Conservation (phyloP, 2,797 vertebrate species). For the Neostethus bicornis region DNA sequence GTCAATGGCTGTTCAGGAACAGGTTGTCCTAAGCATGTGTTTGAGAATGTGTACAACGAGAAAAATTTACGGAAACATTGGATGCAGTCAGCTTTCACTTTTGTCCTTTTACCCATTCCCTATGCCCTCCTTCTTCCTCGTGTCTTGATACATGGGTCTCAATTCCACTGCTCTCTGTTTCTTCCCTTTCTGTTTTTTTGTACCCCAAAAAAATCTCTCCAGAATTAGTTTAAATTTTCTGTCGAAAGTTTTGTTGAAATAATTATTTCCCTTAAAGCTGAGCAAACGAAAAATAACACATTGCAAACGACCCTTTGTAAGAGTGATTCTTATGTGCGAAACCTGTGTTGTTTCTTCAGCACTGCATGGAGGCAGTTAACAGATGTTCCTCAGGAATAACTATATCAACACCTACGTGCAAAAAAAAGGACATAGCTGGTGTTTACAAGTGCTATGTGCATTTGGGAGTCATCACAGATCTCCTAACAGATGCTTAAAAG, state of each 20-base stretch:
- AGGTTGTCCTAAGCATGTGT: slow-evolving; percentile 54
- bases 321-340: not conserved
- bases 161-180: too few species aligned
- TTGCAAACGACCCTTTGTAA: not conserved
- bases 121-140: slow-evolving; percentile 44
- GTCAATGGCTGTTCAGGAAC: slow-evolving; percentile 70
- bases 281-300: not conserved
- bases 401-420: not conserved
- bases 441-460: not conserved
- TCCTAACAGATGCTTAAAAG: not conserved
- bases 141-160: too few species aligned
- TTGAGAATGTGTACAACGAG: slow-evolving; percentile 44
- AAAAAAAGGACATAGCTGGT: not conserved
- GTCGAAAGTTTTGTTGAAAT: not conserved
- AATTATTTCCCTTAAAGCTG: not conserved
- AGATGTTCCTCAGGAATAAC: not conserved
- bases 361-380: not conserved
- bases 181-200: too few species aligned
- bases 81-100: slow-evolving; percentile 54
- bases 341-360: not conserved
- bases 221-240: not conserved
- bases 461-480: slow-evolving; percentile 1
- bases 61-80: slow-evolving; percentile 55
- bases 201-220: not conserved
- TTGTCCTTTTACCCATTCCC: slow-evolving; percentile 48